phyloP scores from a whole-genome alignment of 1,140 invertebrate genomes.

The Trichoplusia ni region DNA sequence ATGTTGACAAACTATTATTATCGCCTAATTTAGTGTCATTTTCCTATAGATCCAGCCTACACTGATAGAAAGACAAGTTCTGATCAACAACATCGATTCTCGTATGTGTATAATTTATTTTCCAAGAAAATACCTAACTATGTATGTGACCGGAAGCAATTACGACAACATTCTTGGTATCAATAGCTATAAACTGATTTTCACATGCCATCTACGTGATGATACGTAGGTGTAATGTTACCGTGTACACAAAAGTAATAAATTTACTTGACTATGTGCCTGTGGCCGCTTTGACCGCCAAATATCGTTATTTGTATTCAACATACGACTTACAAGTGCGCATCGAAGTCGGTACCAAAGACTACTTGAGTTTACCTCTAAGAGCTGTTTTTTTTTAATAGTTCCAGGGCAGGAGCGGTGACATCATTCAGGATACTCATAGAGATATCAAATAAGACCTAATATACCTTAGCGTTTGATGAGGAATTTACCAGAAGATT shows the following conservation, averaged over 20 bases:
- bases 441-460: too few species aligned
- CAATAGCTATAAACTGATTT: constrained; percentile 68
- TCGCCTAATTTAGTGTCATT: too few species aligned
- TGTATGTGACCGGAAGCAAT: constrained; percentile 73
- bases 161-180: constrained; percentile 64
- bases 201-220: constrained; percentile 70
- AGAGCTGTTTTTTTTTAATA: background rate
- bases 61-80: background rate
- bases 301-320: constrained; percentile 75
- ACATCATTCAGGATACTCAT: background rate
- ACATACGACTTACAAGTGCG: constrained; percentile 44
- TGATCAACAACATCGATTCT: too few species aligned
- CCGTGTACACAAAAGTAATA: constrained; percentile 52
- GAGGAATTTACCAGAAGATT: background rate
- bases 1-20: too few species aligned
- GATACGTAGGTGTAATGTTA: constrained; percentile 46
- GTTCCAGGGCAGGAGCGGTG: background rate
- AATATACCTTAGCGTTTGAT: background rate
- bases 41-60: too few species aligned
- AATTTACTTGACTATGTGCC: constrained; percentile 62
- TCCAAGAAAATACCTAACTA: constrained; percentile 47
- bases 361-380: constrained; percentile 55
- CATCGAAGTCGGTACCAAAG: constrained; percentile 57
- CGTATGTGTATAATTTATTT: constrained; percentile 25
- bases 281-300: constrained; percentile 64